Conservation (phyloP, 2,113 vertebrate genomes). For the Cinclus cinclus region DNA sequence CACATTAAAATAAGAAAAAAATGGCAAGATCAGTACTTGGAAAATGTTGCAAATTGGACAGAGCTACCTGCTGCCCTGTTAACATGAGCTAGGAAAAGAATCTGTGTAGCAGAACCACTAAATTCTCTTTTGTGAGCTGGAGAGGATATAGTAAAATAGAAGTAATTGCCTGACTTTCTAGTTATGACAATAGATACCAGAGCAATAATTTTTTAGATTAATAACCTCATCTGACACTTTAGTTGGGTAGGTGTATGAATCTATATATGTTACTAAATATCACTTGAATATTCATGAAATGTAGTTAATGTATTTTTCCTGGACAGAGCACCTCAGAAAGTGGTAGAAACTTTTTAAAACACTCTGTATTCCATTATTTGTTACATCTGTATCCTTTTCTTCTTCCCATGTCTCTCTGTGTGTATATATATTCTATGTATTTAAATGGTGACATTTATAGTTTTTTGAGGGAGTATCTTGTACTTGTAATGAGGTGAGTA, state of each 20-base stretch:
- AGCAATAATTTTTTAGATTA: neutral
- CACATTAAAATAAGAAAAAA: neutral
- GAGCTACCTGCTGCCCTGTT: neutral
- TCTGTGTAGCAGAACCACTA: neutral
- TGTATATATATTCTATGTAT: neutral
- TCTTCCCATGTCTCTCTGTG: rapidly evolving
- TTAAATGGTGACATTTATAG: neutral
- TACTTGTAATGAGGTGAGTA: neutral
- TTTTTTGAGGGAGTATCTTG: neutral
- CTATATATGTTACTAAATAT: neutral
- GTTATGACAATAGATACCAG: neutral
- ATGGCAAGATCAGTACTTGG: neutral
- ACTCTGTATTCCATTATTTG: neutral
- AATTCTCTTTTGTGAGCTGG: neutral
- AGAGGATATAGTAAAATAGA: neutral
- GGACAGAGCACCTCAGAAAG: conserved; percentile 36
- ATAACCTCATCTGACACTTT: neutral
- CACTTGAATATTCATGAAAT: neutral
- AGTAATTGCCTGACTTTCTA: neutral
- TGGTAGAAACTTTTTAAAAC: neutral
- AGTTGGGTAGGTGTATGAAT: neutral
- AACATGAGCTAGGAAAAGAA: neutral
- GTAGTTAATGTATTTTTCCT: neutral
- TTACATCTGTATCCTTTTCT: neutral
- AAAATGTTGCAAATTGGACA: neutral